Evolutionary conservation across 2,888 invertebrate genomes (phyloP), one percentile per base, ranked within the genome.

Genomic region (Tholera decimalis): DNA sequence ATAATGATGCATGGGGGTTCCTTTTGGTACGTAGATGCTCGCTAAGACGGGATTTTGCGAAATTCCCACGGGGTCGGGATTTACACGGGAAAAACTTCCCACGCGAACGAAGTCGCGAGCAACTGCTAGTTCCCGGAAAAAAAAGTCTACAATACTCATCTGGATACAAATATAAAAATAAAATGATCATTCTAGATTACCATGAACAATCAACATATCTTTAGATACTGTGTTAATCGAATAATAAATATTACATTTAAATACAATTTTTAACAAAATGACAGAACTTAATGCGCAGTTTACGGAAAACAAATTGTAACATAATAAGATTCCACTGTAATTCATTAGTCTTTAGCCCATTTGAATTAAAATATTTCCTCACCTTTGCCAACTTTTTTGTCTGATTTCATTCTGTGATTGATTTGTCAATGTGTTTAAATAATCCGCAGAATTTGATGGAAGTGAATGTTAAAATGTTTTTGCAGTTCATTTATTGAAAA

Each of bases 381-480:
- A 18, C 30, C 24, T 33, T 43, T 53, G 72, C 76, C 71, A 69
- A 76, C 20, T 56, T 46, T 46, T 35, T 49, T 28, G n/a, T 33
- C n/a, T 15, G 15, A 33, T 5, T 56, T 30, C 9, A 18, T 15
- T 24, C 33, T 18, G 13, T 59, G 24, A 53, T 74, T 57, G 18
- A 74, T 35, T 67, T 57, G 46, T 68, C 69, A 53, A 57, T 53
- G 57, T 50, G 4, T 61, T 46, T 28, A n/a, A 53, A 49, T 61
- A 41, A 58, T 53, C 18, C 20, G n/a, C 28, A 49, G 56, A 56
- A 59, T 56, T 65, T 56, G 33, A 59, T 39, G 18, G 49, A 70
- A 70, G 62, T 43, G 30, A 44, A 60, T 35, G 44, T 59, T 73
- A 47, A 67, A 59, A 68, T 11, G 50, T 51, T 67, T 50, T 53